Evolutionary conservation across 1,140 invertebrate species (phyloP), one percentile per base, ranked within the genome.

Genomic region (Drosophila ambigua): DNA sequence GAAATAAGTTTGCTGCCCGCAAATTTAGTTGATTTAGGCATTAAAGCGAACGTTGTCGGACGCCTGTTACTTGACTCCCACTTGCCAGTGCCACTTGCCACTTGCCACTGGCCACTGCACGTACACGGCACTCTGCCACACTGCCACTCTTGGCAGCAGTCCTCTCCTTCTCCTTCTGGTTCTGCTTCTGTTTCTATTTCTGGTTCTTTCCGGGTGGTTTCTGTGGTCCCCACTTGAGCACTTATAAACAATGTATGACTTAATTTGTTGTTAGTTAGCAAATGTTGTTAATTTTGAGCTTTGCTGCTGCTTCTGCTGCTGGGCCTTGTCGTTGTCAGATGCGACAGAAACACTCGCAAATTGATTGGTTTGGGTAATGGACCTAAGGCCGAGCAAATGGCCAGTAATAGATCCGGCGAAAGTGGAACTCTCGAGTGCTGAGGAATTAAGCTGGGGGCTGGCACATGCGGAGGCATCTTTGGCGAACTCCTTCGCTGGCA

Each of bases 1-100:
- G 83, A 88, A 88, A 88, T 88, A 88, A 88, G 83, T 88, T 88
- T 88, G 83, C 84, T 77, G 79, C 72, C 83, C 83, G 76, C 83
- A 88, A 88, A 88, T 85, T 89, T 88, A 88, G 83, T 88, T 88
- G 83, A 88, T 88, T 88, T 88, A 88, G 83, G 83, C 83, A 88
- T 88, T 88, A 88, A 88, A 88, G 83, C 78, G 80, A 84, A 84
- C 54, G 20, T 28, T 31, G 52, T 51, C 60, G 48, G 44, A 54
- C 58, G 55, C 52, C 48, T n/a, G 20, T 9, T 39, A 39, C 35
- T 39, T 39, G 35, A 39, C 35, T 39, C 35, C 31, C 31, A 28
- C 6, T 20, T 20, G 20, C 20, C 20, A 20, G 16, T 16, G 16
- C 20, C 23, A 62, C 35, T 24, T n/a, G n/a, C 31, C 31, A 28